Evolutionary conservation across 2,888 invertebrate species (phyloP), one percentile per base, ranked within the genome.

Genomic region (Pedicia rivosa): DNA sequence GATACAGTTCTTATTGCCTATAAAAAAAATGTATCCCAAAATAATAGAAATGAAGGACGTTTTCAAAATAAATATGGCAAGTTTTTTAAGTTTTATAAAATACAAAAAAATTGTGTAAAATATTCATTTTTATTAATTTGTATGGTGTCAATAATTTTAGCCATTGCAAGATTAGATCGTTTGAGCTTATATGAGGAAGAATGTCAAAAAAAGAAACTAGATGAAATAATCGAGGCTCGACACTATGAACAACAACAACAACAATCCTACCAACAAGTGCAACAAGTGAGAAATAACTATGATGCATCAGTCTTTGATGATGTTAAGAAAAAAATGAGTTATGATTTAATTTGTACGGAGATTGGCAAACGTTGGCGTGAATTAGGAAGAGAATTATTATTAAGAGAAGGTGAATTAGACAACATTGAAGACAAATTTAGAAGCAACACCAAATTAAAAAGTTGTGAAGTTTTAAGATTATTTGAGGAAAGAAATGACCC

Each of bases 281-380:
- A n/a, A n/a, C n/a, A n/a, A n/a, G n/a, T n/a, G 13, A 20, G 13
- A 13, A 32, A 32, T 32, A 14, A 13, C 9, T 32, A 20, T 20
- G 10, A 12, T 25, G 4, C 35, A n/a, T 1, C 9, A 10, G n/a
- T 17, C 3, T 25, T 35, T 5, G 29, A 36, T 4, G 26, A 15
- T 4, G 15, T 6, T n/a, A 7, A 8, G n/a, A 35, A 35, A 16
- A n/a, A 5, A 3, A 35, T 16, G 2, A 48, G 59, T 6, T 55
- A 49, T 28, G 53, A 50, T 13, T 40, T 52, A 20, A 45, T 59
- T n/a, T 49, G 53, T 0, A 40, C 43, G 7, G 51, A 57, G 13
- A 47, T 60, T 38, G 60, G 60, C 0, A 50, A 48, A 3, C 49
- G 47, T 26, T 59, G 60, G 59, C 51, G 57, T 5, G 41, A 44